Conservation (phyloP, 1,140 invertebrate species). For the Hyposmocoma kahamanoa region DNA sequence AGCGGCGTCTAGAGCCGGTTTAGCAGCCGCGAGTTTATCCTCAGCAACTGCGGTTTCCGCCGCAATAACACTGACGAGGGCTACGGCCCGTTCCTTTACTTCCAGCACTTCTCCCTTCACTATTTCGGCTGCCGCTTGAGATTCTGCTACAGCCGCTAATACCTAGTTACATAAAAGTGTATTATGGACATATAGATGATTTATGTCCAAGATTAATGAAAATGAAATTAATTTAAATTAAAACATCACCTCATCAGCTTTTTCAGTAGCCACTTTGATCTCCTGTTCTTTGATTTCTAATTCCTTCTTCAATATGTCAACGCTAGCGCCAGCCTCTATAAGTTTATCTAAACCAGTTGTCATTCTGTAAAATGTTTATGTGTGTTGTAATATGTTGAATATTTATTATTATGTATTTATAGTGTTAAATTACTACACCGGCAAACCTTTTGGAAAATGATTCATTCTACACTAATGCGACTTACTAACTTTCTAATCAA, state of each 20-base stretch:
- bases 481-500: no score
- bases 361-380: slow-evolving; percentile 83
- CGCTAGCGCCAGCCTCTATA: slow-evolving; percentile 86
- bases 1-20: slow-evolving; percentile 88
- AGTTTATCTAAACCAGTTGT: slow-evolving; percentile 87
- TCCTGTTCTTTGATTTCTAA: slow-evolving; percentile 86
- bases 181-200: no score
- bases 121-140: slow-evolving; percentile 80
- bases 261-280: slow-evolving; percentile 80
- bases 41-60: slow-evolving; percentile 86
- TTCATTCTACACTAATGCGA: no score
- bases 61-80: slow-evolving; percentile 84
- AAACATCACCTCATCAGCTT: slow-evolving; percentile 80
- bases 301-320: slow-evolving; percentile 85
- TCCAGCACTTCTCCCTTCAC: slow-evolving; percentile 88
- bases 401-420: no score
- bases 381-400: no score
- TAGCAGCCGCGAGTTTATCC: slow-evolving; percentile 84
- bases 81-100: slow-evolving; percentile 87
- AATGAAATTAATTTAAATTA: slow-evolving; percentile 2
- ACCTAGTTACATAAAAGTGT: no score
- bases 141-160: slow-evolving; percentile 77
- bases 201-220: no score
- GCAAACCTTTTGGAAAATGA: no score
- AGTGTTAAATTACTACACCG: no score